Conservation (phyloP, 37 sponge, comb jelly and placozoan genomes). For the Agelas oroides region DNA sequence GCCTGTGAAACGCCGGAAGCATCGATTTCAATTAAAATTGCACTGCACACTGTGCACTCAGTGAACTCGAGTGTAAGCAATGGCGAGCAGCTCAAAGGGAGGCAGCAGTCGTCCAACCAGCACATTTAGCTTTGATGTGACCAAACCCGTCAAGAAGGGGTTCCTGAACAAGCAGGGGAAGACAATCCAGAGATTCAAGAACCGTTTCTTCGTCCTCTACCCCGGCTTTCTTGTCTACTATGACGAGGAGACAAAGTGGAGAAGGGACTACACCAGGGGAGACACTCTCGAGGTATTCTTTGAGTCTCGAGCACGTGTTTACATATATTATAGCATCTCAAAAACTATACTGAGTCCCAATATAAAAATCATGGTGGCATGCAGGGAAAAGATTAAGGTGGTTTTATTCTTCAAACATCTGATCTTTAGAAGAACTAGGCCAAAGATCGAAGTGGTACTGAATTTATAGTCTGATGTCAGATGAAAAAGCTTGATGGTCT, state of each 20-base stretch:
- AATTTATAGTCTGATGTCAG: too few species aligned
- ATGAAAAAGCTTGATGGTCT: too few species aligned
- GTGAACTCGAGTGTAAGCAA: neutral
- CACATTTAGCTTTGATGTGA: slow-evolving; percentile 55
- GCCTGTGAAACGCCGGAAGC: too few species aligned
- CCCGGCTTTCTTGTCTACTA: slow-evolving; percentile 85
- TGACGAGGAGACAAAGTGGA: slow-evolving; percentile 49
- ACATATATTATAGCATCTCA: too few species aligned
- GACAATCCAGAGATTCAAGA: slow-evolving; percentile 65
- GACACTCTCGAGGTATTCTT: slow-evolving; percentile 63
- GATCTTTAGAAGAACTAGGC: too few species aligned
- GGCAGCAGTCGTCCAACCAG: neutral
- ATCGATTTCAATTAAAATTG: too few species aligned
- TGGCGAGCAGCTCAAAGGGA: neutral
- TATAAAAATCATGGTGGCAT: neutral
- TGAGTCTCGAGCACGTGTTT: neutral
- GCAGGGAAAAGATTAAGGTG: neutral
- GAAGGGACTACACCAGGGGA: slow-evolving; percentile 51
- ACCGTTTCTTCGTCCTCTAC: slow-evolving; percentile 82
- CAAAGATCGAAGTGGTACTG: too few species aligned
- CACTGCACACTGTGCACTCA: too few species aligned
- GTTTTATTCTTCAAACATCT: too few species aligned
- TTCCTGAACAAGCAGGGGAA: slow-evolving; percentile 71
- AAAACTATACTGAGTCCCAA: too few species aligned
- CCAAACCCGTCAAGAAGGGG: slow-evolving; percentile 67